Evolutionary conservation across 2,888 invertebrate genomes (phyloP).

Genomic region (Siphlonurus alternatus): DNA sequence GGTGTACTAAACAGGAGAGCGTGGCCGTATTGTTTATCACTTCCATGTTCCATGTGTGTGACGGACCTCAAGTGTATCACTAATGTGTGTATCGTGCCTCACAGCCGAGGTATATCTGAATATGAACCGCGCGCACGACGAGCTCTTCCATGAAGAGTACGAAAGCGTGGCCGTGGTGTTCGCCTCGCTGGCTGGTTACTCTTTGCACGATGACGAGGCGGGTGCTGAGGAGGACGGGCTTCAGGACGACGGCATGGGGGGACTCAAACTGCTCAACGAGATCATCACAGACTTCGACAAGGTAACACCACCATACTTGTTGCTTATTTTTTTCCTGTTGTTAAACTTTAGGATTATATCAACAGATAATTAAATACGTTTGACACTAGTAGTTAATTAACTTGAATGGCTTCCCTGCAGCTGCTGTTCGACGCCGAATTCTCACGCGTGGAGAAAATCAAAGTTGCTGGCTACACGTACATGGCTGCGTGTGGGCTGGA

Average conservation of each 20-base stretch:
- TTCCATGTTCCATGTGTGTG: too few relatives aligned
- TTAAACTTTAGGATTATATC: neutral
- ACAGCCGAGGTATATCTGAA: slow-evolving; percentile 64
- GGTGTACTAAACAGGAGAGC: too few relatives aligned
- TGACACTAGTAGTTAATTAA: too few relatives aligned
- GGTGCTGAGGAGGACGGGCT: slow-evolving; percentile 36
- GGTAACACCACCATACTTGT: slow-evolving; percentile 28
- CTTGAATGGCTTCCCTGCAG: too few relatives aligned
- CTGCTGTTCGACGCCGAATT: slow-evolving; percentile 45
- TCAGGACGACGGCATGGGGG: slow-evolving; percentile 35
- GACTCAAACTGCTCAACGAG: slow-evolving; percentile 63
- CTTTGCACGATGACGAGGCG: slow-evolving; percentile 43
- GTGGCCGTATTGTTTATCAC: too few relatives aligned
- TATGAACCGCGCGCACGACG: slow-evolving; percentile 43
- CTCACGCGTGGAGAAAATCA: slow-evolving; percentile 78
- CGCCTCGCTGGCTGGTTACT: slow-evolving; percentile 76
- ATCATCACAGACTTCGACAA: slow-evolving; percentile 89
- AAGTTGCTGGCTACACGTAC: slow-evolving; percentile 90
- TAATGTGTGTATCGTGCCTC: neutral
- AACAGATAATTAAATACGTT: neutral
- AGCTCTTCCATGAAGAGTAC: slow-evolving; percentile 77
- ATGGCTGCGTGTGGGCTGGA: slow-evolving; percentile 93
- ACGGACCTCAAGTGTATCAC: neutral
- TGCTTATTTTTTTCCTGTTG: neutral
- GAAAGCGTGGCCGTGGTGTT: slow-evolving; percentile 90